Evolutionary conservation across 2,113 vertebrate species (phyloP), one percentile per base, ranked within the genome.

Genomic region (Pachyramphus minor): DNA sequence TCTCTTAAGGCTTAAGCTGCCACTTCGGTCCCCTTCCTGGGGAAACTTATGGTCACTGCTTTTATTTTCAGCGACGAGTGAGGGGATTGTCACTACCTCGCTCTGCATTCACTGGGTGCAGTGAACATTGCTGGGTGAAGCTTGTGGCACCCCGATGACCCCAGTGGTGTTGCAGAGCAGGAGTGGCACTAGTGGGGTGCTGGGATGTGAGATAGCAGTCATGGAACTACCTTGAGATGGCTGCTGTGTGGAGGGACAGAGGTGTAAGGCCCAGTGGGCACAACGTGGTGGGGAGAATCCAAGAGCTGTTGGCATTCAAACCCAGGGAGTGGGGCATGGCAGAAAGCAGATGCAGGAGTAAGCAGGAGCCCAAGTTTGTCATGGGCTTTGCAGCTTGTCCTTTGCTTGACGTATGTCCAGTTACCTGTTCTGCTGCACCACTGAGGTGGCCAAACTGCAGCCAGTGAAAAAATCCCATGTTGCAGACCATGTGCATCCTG

Each of bases 211-310:
- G 59, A 47, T 1, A 2, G 52, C 1, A 1, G 55, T 18, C 14
- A 0, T 2, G 9, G 41, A 64, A 37, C 24, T 47, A 5, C 56
- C 18, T 25, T 45, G 42, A 25, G 30, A 30, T 9, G 3, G 67
- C 16, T 0, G 1, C 24, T 3, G 7, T 0, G 0, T n/a, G 33
- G 22, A 77, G 21, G 22, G 42, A 68, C 5, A 5, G 18, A n/a
- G 35, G 14, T 21, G 8, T 79, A 5, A 2, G 47, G 28, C 1
- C 7, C 5, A 3, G n/a, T 23, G 49, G 37, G 27, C 33, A 41
- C 28, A n/a, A 7, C 8, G 8, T 7, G 30, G 30, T 41, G 60
- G 3, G 17, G 35, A 8, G 45, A 58, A n/a, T 11, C 17, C 2
- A 2, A 14, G 37, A 91, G 44, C 2, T 20, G 13, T 24, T 6